These are phyloP conservation scores for Drosophila leonis DNA, from an alignment of 2,888 invertebrate genomes.

Conservation along the genomic window DNA sequence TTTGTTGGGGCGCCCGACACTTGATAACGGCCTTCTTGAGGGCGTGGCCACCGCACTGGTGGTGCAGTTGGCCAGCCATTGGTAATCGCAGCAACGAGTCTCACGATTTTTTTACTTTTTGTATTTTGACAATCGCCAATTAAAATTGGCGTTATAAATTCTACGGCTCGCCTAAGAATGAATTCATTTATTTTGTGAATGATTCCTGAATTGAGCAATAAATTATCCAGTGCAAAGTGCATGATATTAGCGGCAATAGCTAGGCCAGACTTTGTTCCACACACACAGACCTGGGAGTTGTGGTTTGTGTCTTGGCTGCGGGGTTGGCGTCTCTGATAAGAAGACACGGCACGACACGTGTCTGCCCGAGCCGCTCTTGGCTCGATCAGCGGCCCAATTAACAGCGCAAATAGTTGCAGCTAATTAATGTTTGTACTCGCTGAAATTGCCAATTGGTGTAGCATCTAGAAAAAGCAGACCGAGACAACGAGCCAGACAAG, in stretches of 20 bases:
- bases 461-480: neutral
- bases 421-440: constrained; percentile 68
- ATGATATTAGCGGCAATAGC: constrained; percentile 20
- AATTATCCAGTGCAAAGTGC: constrained; percentile 40
- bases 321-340: neutral
- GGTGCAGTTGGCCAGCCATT: constrained; percentile 21
- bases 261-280: neutral
- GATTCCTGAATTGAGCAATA: constrained; percentile 15
- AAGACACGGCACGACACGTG: constrained; percentile 26
- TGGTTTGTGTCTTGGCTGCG: constrained; percentile 12
- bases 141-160: constrained; percentile 65
- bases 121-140: constrained; percentile 60
- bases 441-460: constrained; percentile 54
- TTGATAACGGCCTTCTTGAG: constrained; percentile 46
- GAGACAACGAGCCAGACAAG: neutral
- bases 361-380: neutral
- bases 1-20: constrained; percentile 56
- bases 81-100: constrained; percentile 25
- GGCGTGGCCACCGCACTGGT: constrained; percentile 21
- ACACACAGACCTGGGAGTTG: constrained; percentile 30
- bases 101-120: constrained; percentile 9
- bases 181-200: constrained; percentile 31
- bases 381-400: constrained; percentile 41
- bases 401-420: constrained; percentile 42
- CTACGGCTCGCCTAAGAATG: constrained; percentile 9